A percentile compares a stretch with the other conserved stretches of the same genome.
Conservation (phyloP, 2,888 invertebrate species). For the Phanerotoma sp. region DNA sequence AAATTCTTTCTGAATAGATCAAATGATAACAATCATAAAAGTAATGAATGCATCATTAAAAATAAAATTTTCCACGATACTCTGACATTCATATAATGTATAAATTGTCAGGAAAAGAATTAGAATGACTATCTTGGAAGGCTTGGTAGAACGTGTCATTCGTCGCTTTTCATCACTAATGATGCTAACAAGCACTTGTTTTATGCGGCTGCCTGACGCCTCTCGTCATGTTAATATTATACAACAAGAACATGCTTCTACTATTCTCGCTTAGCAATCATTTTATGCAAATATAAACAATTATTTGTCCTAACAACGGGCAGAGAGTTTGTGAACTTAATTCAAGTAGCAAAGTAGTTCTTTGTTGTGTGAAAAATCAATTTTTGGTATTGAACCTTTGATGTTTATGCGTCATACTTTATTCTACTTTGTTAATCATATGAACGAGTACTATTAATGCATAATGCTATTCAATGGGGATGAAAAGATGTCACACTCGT, state of each 20-base stretch:
- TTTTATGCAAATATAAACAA: constrained; percentile 50
- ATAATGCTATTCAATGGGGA: too few relatives aligned
- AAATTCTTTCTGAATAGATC: too few relatives aligned
- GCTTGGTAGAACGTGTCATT: constrained; percentile 9
- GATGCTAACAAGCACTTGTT: constrained; percentile 45
- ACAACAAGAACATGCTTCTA: not conserved
- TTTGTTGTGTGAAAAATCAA: constrained; percentile 1
- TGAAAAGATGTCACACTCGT: too few relatives aligned
- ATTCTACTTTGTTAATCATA: not conserved
- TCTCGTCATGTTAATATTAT: constrained; percentile 22
- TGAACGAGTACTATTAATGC: too few relatives aligned
- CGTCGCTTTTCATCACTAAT: constrained; percentile 36
- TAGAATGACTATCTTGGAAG: too few relatives aligned
- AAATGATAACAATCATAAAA: too few relatives aligned
- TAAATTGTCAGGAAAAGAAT: too few relatives aligned
- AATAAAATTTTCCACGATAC: too few relatives aligned
- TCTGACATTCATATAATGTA: too few relatives aligned
- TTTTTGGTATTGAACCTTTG: not conserved
- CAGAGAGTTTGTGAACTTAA: constrained; percentile 22
- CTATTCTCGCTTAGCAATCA: constrained; percentile 34
- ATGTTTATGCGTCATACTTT: too few relatives aligned
- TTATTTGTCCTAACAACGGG: constrained; percentile 36
- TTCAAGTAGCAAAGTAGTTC: constrained; percentile 27
- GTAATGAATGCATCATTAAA: too few relatives aligned
- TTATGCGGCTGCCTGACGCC: not conserved